phyloP scores from a whole-genome alignment of 1,140 invertebrate species.

The Cataglyphis hispanica region DNA sequence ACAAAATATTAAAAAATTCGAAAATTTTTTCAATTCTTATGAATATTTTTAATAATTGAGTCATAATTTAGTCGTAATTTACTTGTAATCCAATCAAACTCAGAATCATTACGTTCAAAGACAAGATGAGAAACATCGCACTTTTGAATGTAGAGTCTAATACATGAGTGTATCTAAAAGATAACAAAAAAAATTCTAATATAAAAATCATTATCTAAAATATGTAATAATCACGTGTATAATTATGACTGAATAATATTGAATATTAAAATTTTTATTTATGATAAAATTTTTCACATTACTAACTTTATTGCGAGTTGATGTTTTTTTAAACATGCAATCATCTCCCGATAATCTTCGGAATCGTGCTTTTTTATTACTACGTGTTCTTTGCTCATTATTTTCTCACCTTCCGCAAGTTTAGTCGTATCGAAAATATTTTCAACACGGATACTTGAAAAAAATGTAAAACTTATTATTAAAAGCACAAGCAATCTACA shows the following conservation, averaged over 20 bases:
- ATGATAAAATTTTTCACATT: not conserved
- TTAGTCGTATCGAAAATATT: not conserved
- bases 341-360: conserved; percentile 8
- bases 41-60: too few relatives aligned
- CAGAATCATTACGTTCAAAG: conserved; percentile 9
- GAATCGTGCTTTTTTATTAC: not conserved
- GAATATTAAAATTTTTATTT: not conserved
- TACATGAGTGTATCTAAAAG: not conserved
- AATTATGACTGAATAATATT: not conserved
- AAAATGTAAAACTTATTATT: not conserved
- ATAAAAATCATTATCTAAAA: not conserved
- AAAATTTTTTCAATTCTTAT: too few relatives aligned
- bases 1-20: too few relatives aligned
- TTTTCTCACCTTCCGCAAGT: not conserved
- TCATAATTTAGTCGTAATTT: not conserved
- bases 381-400: not conserved
- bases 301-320: conserved; percentile 44
- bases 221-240: too few relatives aligned
- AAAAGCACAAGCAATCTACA: too few relatives aligned
- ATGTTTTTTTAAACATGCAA: conserved; percentile 26
- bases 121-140: not conserved
- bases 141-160: conserved; percentile 7
- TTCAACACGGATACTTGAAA: conserved; percentile 27
- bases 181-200: not conserved
- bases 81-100: conserved; percentile 38